These are phyloP conservation scores for Nasonia oneida DNA, from an alignment of 2,888 invertebrate genomes.

Conservation along the genomic window DNA sequence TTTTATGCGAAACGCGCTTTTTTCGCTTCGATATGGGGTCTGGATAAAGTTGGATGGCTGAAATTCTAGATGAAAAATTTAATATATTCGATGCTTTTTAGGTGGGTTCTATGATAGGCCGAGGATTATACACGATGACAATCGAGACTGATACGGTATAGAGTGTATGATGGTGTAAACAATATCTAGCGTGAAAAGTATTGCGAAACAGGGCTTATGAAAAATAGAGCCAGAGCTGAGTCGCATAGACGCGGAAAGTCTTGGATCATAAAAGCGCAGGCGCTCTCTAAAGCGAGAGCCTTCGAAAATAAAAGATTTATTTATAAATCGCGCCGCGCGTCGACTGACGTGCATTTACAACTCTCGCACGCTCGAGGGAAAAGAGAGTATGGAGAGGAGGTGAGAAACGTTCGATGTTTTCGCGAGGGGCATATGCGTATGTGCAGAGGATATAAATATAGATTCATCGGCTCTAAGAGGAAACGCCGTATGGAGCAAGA, in stretches of 20 bases:
- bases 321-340: conserved; percentile 37
- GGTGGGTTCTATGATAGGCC: neutral
- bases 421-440: neutral
- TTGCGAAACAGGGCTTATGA: neutral
- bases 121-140: neutral
- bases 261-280: neutral
- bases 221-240: neutral
- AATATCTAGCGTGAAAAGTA: neutral
- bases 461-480: conserved; percentile 45
- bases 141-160: neutral
- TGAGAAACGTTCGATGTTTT: conserved; percentile 31
- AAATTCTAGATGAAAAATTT: conserved; percentile 11
- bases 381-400: conserved; percentile 13
- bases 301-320: conserved; percentile 53
- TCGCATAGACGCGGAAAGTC: neutral
- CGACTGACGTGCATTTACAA: conserved; percentile 28
- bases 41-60: neutral
- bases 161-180: too few species aligned
- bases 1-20: neutral
- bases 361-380: neutral
- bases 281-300: neutral
- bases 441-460: conserved; percentile 35
- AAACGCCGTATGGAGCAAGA: neutral
- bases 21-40: conserved; percentile 8
- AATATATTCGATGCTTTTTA: neutral